Base-by-base conservation (phyloP, 2,113 vertebrate species). In the Cnemophilus loriae region DNA sequence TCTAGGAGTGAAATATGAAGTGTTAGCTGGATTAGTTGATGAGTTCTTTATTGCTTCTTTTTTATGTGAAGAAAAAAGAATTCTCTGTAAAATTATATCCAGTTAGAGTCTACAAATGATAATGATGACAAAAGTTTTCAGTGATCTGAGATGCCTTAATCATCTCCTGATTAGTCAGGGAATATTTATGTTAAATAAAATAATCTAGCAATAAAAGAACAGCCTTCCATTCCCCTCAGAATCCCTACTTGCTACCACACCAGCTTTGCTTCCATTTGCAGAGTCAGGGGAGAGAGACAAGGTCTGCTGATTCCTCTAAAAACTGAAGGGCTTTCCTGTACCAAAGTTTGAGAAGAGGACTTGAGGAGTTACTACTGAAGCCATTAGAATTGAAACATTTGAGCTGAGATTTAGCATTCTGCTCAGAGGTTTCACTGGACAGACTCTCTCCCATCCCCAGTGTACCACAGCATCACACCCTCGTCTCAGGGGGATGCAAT, bases 21-120 rank as follows among this genome's bases (percentile, higher is more conserved):
- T 76, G 59, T 68, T 90, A 95, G 55, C 71, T 92, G 83, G 71
- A 93, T 92, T 94, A 93, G 55, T 80, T 90, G 88, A 88, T 91
- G 85, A 93, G 67, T 80, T 84, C 55, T 93, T 94, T 74, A 93
- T 88, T 84, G 73, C 81, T 87, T 90, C 61, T 56, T 91, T 90
- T 79, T 90, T 50, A 63, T 55, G 7, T 39, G 53, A 95, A 73
- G n/a, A 8, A 37, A 70, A 93, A 93, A 81, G 60, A 24, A 68
- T 27, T 15, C n/a, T 61, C 46, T 65, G 53, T 79, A 81, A 93
- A 95, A 95, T 84, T 57, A 49, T 60, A 82, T 44, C 24, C 46
- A 49, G 76, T 84, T 93, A 84, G 80, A 73, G 90, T 90, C 73
- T 71, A 91, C 69, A 95, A 81, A 92, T 89, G 1, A 56, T 79